Evolutionary conservation across 2,797 vertebrate genomes (phyloP).

Genomic region (Enteromius viviparus): DNA sequence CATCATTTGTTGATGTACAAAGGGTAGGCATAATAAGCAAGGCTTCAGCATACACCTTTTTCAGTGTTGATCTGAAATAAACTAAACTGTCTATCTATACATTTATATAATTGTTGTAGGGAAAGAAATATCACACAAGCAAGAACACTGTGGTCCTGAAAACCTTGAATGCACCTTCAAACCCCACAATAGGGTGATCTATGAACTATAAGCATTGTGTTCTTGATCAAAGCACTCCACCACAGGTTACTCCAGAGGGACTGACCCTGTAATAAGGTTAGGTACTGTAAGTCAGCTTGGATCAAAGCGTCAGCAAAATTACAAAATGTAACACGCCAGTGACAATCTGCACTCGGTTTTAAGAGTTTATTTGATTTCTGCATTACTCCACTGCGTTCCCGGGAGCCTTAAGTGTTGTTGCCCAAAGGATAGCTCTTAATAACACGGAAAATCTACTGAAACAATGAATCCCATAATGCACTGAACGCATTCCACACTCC

Average conservation of each 20-base stretch:
- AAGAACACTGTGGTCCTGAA: neutral
- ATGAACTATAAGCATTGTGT: slow-evolving; percentile 29
- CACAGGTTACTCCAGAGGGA: slow-evolving; percentile 21
- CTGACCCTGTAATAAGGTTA: slow-evolving; percentile 24
- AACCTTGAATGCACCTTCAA: neutral
- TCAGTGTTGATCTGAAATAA: too few species aligned
- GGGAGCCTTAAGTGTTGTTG: slow-evolving; percentile 12
- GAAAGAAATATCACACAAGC: slow-evolving; percentile 1
- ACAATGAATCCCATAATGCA: slow-evolving; percentile 40
- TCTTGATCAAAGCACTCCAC: slow-evolving; percentile 30
- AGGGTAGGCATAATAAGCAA: too few species aligned
- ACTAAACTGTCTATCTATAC: neutral
- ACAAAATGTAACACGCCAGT: slow-evolving; percentile 25
- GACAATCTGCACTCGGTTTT: slow-evolving; percentile 24
- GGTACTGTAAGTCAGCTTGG: slow-evolving; percentile 23
- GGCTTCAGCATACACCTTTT: too few species aligned
- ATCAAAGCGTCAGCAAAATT: slow-evolving; percentile 41
- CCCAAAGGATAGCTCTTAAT: slow-evolving; percentile 28
- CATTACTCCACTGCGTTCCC: neutral
- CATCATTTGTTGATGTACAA: too few species aligned
- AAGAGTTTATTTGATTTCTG: slow-evolving; percentile 34
- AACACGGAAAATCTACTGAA: slow-evolving; percentile 36
- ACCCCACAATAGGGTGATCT: neutral
- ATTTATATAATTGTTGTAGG: neutral
- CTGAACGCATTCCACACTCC: slow-evolving; percentile 45